Percentiles rank a stretch among this genome's conserved stretches.
Evolutionary conservation across 2,888 invertebrate species (phyloP).

Genomic region (Spisula solida): DNA sequence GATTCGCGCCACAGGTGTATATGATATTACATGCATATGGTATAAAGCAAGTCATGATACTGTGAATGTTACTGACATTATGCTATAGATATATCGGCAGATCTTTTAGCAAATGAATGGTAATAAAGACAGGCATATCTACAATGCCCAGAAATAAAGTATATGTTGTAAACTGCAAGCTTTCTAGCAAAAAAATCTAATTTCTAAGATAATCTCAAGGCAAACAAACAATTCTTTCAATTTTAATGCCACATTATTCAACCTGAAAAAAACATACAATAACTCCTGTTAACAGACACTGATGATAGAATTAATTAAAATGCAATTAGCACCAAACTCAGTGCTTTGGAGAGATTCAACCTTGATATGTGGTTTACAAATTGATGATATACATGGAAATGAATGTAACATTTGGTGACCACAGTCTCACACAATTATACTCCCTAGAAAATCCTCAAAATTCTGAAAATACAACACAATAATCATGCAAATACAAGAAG

Average conservation of each 20-base stretch:
- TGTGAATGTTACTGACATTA: too few species aligned
- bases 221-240: background rate
- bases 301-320: background rate
- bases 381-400: background rate
- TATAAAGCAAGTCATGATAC: too few species aligned
- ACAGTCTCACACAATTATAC: background rate
- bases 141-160: background rate
- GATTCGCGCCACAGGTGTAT: too few species aligned
- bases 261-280: background rate
- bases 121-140: too few species aligned
- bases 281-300: background rate
- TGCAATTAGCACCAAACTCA: background rate
- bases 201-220: background rate
- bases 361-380: constrained; percentile 19
- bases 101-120: too few species aligned
- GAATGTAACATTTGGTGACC: background rate
- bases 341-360: constrained; percentile 19
- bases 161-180: background rate
- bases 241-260: constrained; percentile 4
- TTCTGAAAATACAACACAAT: too few species aligned
- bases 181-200: constrained; percentile 4
- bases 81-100: too few species aligned
- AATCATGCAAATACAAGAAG: background rate
- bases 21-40: too few species aligned
- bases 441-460: too few species aligned